Base-by-base conservation (phyloP, 2,797 vertebrate genomes). In the Xyrichtys novacula region DNA sequence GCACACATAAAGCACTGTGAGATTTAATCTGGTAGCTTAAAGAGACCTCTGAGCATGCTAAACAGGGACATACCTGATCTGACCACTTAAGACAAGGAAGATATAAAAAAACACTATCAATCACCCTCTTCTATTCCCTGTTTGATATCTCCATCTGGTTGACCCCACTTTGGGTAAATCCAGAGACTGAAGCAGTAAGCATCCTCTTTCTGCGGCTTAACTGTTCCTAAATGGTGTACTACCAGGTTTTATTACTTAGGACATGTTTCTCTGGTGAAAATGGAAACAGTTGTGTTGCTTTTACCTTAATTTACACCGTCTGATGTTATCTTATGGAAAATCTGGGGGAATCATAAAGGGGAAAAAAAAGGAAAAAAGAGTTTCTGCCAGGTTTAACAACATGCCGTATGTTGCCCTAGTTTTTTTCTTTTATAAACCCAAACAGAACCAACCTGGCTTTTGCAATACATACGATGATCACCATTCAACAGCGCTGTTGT, bases 11-110 rank as follows among this genome's bases (percentile, higher is more conserved):
- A 63, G 47, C 32, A n/a, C 23, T 11, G 49, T 6, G 23, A 0
- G 9, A 58, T 59, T 77, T 44, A 20, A 58, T 69, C 64, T 31
- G 54, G 23, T 15, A 31, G 19, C 25, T 10, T 46, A 22, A 62
- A 61, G 61, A 52, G 44, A 64, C 42, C 60, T 70, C 20, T 5
- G 38, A 76, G 47, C 19, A n/a, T 20, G 54, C 50, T 55, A 53
- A 66, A 72, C 60, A 52, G 34, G 20, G 53, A 70, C 71, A 77
- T 69, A 80, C 64, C 53, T 73, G 52, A 64, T 62, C 42, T 58
- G 74, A 56, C 57, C 66, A 71, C 31, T 40, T 32, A 23, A 67
- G 55, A 65, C 12, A 0, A 49, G 11, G 7, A 42, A 49, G 16
- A 72, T 29, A 71, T 69, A 48, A 78, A 74, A 76, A 67, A 48